Base-by-base conservation (phyloP, 2,113 vertebrate species). In the Paradoxurus hermaphroditus region DNA sequence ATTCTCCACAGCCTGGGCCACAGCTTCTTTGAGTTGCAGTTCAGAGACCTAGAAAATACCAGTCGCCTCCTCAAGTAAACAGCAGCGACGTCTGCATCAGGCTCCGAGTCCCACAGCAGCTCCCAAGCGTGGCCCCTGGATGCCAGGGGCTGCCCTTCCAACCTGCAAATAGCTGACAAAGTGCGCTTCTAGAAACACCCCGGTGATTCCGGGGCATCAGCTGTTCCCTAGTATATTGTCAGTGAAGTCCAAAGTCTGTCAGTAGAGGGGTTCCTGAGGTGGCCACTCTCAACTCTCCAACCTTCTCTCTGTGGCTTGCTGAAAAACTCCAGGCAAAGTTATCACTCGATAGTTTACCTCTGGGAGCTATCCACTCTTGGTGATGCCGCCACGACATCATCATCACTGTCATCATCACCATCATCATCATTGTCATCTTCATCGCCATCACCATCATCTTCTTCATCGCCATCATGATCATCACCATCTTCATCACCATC, bases 11-110 rank as follows among this genome's bases (percentile, higher is more conserved):
- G 99, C 99, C 97, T 99, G 99, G 94, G 99, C 97, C 88, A 99
- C 99, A 7, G 99, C 99, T 65, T 99, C 99, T 51, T 99, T 99
- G 59, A 99, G 98, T 97, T 99, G 99, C 97, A 99, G 99, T 88
- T 99, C 99, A 12, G 99, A 99, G 4, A 99, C 99, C 99, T 99
- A 89, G 27, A 92, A 98, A 97, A 98, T 15, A 96, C 0, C 1
- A 29, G 8, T 1, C 4, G 16, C 53, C 78, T 63, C 15, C 14
- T 96, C 51, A 59, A 16, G n/a, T 27, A 6, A 51, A 67, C 70
- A 34, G 59, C 16, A 0, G 46, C 46, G 21, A 34, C 46, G 18
- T 49, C 27, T 11, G 6, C 34, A 6, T 29, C n/a, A 39, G 56
- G 25, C 16, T 68, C 25, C 6, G 4, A 10, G 49, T 29, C 9